Percentiles rank a stretch among this genome's conserved stretches.
Conservation (phyloP, 2,797 vertebrate species). For the Pipistrellus pipistrellus region DNA sequence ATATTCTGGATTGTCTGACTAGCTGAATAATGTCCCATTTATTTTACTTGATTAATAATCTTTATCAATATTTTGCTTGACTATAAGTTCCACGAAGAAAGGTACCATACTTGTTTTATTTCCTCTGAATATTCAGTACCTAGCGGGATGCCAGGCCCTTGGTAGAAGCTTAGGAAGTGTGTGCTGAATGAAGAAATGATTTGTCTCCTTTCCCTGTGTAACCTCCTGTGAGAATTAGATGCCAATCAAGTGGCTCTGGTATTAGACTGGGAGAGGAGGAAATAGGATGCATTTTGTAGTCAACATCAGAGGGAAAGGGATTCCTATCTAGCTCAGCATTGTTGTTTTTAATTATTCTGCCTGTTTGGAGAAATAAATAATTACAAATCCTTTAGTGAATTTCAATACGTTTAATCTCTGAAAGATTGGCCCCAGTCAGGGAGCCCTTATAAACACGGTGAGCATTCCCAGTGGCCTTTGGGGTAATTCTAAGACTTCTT, state of each 20-base stretch:
- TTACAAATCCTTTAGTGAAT: constrained; percentile 56
- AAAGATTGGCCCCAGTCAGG: constrained; percentile 54
- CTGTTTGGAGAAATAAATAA: constrained; percentile 67
- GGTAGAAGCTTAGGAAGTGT: neutral
- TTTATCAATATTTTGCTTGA: neutral
- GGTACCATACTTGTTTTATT: too few species aligned
- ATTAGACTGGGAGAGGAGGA: neutral
- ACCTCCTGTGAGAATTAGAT: neutral
- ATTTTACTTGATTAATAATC: neutral
- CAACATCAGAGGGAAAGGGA: neutral
- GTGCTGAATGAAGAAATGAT: neutral
- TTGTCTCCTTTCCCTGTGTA: neutral
- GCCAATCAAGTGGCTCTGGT: neutral
- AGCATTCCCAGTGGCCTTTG: constrained; percentile 46
- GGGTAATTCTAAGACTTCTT: constrained; percentile 54
- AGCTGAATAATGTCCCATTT: neutral
- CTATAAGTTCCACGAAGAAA: neutral
- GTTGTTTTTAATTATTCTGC: constrained; percentile 45
- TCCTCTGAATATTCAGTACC: neutral
- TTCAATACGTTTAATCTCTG: constrained; percentile 50
- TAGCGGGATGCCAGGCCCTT: neutral
- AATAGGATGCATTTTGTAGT: neutral
- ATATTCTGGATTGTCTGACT: neutral
- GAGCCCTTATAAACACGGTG: constrained; percentile 42
- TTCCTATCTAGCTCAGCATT: neutral